Evolutionary conservation across 1,140 invertebrate species (phyloP).

Genomic region (Polypedilum pembai): DNA sequence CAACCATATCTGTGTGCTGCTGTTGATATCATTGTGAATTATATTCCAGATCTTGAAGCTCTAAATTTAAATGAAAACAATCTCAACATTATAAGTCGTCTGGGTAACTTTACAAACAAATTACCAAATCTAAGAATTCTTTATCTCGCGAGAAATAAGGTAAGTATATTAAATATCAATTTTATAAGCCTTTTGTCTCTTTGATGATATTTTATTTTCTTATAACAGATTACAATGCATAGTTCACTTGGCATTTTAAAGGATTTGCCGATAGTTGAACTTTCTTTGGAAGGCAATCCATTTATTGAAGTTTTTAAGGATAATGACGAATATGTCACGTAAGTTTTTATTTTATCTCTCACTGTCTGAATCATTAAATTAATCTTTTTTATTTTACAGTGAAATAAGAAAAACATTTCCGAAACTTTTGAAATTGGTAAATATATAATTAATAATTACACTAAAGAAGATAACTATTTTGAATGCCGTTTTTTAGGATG

Average conservation of each 20-base stretch:
- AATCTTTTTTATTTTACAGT: slow-evolving; percentile 51
- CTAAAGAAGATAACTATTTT: slow-evolving; percentile 25
- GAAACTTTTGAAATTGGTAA: slow-evolving; percentile 73
- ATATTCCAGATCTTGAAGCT: slow-evolving; percentile 72
- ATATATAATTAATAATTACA: slow-evolving; percentile 37
- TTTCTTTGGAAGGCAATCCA: slow-evolving; percentile 74
- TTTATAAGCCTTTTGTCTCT: background rate
- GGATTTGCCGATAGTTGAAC: slow-evolving; percentile 61
- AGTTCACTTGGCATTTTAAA: slow-evolving; percentile 62
- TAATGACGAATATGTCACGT: slow-evolving; percentile 76
- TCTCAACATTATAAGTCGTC: slow-evolving; percentile 56
- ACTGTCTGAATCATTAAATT: no score
- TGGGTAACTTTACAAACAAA: slow-evolving; percentile 55
- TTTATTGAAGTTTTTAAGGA: slow-evolving; percentile 69
- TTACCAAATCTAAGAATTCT: slow-evolving; percentile 69
- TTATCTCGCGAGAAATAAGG: slow-evolving; percentile 74
- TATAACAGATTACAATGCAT: slow-evolving; percentile 63
- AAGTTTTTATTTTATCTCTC: slow-evolving; percentile 37
- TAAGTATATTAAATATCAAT: slow-evolving; percentile 44
- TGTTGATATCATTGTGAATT: slow-evolving; percentile 69
- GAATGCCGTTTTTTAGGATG: slow-evolving; percentile 60
- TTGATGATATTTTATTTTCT: slow-evolving; percentile 36
- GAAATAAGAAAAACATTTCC: slow-evolving; percentile 78
- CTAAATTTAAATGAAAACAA: slow-evolving; percentile 78
- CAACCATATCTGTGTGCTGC: slow-evolving; percentile 61